Conservation (phyloP, 2,797 vertebrate species). For the Pantherophis alleghaniensis region DNA sequence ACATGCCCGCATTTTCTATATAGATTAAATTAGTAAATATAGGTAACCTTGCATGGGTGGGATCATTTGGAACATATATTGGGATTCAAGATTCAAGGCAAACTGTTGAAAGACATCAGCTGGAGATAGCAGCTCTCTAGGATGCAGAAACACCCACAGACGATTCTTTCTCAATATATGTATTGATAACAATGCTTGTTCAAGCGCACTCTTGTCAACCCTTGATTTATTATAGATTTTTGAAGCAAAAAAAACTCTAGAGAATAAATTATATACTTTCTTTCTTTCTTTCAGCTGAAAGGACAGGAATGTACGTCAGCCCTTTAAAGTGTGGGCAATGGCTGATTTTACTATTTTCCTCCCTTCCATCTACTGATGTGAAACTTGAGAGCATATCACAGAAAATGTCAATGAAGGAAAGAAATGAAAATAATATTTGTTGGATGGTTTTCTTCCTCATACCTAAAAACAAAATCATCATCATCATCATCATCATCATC, state of each 20-base stretch:
- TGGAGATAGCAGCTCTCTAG: too few relatives aligned
- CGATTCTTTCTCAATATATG: rapidly evolving
- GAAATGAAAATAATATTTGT: rapidly evolving
- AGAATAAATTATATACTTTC: rapidly evolving
- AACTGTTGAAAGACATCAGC: neutral
- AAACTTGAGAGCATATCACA: neutral
- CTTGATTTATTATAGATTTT: neutral
- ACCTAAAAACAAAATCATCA: rapidly evolving
- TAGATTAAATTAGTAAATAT: neutral
- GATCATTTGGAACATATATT: neutral
- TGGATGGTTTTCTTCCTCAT: neutral
- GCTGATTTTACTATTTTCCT: neutral
- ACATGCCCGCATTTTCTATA: neutral
- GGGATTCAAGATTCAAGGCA: neutral
- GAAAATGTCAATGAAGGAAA: neutral
- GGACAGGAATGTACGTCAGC: neutral
- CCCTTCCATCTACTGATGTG: neutral
- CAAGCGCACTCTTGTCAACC: rapidly evolving
- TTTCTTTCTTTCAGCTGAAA: neutral
- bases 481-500: too few relatives aligned
- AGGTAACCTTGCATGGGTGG: neutral
- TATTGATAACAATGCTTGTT: neutral
- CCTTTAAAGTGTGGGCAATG: neutral
- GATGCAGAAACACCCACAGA: neutral
- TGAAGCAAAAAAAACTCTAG: neutral